Evolutionary conservation across 2,888 invertebrate genomes (phyloP).

Genomic region (Troilus luridus): DNA sequence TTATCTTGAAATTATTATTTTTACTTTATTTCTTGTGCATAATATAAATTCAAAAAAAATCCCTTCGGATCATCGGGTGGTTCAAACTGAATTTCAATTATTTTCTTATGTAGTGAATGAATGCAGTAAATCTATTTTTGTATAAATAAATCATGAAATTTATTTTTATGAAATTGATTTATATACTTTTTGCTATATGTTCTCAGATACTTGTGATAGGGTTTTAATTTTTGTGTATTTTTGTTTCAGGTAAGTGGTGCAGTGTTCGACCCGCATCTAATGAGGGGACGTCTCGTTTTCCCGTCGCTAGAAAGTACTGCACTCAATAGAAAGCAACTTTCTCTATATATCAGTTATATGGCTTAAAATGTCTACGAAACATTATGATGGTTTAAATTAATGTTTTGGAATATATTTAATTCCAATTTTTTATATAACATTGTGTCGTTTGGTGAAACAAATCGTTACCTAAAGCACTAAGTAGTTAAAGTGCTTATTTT

Average conservation of each 20-base stretch:
- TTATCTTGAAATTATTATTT: no score
- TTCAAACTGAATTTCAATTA: no score
- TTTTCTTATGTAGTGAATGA: no score
- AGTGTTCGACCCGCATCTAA: not conserved
- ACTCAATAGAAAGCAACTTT: conserved; percentile 7
- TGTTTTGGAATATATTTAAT: not conserved
- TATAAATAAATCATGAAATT: not conserved
- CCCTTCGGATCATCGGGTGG: no score
- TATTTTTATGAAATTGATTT: not conserved
- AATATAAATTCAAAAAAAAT: no score
- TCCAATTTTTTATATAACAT: not conserved
- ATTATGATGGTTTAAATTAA: not conserved
- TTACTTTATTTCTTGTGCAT: no score
- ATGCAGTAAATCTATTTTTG: no score
- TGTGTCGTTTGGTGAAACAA: not conserved
- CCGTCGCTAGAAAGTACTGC: not conserved
- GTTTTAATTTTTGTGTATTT: not conserved
- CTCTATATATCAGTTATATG: not conserved
- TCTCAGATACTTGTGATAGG: not conserved
- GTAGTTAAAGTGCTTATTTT: not conserved
- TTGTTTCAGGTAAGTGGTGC: conserved; percentile 29
- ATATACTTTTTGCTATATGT: not conserved
- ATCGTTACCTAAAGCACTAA: not conserved
- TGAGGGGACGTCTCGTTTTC: not conserved
- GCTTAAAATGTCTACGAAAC: not conserved